A percentile compares a stretch with the other conserved stretches of the same genome.
phyloP scores from a whole-genome alignment of 1,140 invertebrate genomes.

The Harpegnathos saltator region DNA sequence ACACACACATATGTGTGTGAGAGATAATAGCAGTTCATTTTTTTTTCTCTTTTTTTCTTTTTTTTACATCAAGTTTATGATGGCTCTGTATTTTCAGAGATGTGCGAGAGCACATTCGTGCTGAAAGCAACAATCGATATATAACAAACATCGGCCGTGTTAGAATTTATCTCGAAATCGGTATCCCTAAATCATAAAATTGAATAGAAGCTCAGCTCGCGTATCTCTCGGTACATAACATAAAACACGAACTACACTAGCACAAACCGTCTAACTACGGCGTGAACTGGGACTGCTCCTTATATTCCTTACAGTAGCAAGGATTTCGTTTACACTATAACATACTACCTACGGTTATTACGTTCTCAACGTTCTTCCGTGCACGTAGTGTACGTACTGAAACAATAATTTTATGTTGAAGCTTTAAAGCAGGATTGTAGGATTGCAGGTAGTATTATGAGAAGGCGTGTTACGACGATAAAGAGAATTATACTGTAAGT shows the following conservation, averaged over 20 bases:
- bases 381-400: slow-evolving; percentile 29
- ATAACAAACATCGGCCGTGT: background rate
- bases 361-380: background rate
- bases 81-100: background rate
- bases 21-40: background rate
- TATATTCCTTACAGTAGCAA: slow-evolving; percentile 30
- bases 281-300: background rate
- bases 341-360: slow-evolving; percentile 35
- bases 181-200: background rate
- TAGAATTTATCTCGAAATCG: background rate
- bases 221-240: background rate
- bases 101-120: background rate
- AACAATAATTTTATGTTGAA: slow-evolving; percentile 60
- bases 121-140: background rate
- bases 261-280: background rate
- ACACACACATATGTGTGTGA: too few relatives aligned
- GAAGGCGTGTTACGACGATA: slow-evolving; percentile 23
- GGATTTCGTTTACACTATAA: slow-evolving; percentile 46
- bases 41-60: background rate
- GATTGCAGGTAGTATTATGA: slow-evolving; percentile 36
- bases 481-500: slow-evolving; percentile 46
- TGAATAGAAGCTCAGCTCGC: background rate
- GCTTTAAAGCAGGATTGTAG: slow-evolving; percentile 13
- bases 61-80: background rate
- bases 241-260: background rate